Percentiles rank a stretch among this genome's conserved stretches.
Evolutionary conservation across 2,888 invertebrate species (phyloP).

Genomic region (Abrostola tripartita): DNA sequence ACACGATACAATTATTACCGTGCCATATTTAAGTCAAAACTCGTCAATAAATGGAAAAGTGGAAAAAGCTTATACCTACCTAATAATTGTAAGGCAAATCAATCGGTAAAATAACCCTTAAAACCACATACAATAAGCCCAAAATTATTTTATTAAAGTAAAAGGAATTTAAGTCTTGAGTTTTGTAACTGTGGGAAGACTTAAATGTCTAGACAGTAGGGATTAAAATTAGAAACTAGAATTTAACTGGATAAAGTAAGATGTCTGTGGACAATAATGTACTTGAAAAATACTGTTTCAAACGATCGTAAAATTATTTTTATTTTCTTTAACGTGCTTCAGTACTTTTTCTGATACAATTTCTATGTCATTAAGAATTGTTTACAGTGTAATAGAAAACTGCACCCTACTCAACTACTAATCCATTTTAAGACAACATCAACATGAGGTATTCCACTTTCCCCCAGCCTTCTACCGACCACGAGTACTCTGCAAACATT

Average conservation of each 20-base stretch:
- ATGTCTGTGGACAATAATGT: not conserved
- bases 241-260: slow-evolving; percentile 1
- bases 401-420: slow-evolving; percentile 49
- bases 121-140: too few species aligned
- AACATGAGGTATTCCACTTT: slow-evolving; percentile 56
- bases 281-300: too few species aligned
- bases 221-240: not conserved
- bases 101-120: too few species aligned
- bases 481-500: slow-evolving; percentile 66
- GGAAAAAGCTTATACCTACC: too few species aligned
- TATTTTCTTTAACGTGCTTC: not conserved
- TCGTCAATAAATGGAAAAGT: too few species aligned
- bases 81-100: too few species aligned
- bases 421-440: slow-evolving; percentile 58
- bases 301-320: too few species aligned
- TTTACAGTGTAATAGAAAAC: slow-evolving; percentile 38
- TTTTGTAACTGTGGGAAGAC: not conserved
- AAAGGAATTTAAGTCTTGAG: not conserved
- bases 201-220: slow-evolving; percentile 1
- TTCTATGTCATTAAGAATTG: slow-evolving; percentile 31
- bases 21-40: too few species aligned
- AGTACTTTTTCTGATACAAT: slow-evolving; percentile 1
- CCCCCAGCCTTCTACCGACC: slow-evolving; percentile 56
- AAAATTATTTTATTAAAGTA: not conserved
- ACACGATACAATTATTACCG: too few species aligned